These are phyloP conservation scores for Palythoa grandiflora DNA, from an alignment of 92 coral and sea anemone species.

Conservation along the genomic window DNA sequence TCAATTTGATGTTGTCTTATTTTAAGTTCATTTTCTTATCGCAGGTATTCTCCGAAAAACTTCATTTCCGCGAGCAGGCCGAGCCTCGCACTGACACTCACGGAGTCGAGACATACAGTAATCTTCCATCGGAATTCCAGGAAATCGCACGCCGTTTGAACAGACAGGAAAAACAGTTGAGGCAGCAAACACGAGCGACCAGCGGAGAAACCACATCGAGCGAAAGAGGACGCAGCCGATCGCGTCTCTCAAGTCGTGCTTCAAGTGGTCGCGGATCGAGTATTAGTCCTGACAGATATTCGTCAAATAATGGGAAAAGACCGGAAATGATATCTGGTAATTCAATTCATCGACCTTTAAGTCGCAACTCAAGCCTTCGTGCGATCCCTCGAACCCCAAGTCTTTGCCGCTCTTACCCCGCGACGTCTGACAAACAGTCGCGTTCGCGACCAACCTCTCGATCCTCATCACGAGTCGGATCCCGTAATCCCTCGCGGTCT, in stretches of 20 bases:
- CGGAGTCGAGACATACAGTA: conserved; percentile 85
- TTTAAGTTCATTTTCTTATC: background rate
- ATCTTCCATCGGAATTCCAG: conserved; percentile 92
- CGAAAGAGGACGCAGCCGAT: conserved; percentile 71
- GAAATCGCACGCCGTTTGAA: conserved; percentile 97
- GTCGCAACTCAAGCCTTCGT: conserved; percentile 82
- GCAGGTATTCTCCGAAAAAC: conserved; percentile 57
- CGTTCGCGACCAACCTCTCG: conserved; percentile 88
- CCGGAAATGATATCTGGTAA: conserved; percentile 60
- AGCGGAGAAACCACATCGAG: conserved; percentile 69
- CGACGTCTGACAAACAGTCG: conserved; percentile 89
- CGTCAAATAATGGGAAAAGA: conserved; percentile 50
- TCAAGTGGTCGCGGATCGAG: conserved; percentile 78
- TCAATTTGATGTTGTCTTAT: too few relatives aligned
- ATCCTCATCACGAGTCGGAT: conserved; percentile 81
- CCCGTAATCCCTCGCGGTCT: conserved; percentile 75
- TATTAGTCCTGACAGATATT: conserved; percentile 69
- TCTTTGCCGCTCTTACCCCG: conserved; percentile 94
- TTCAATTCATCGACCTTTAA: conserved; percentile 67
- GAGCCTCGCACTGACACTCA: conserved; percentile 90
- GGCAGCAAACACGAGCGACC: conserved; percentile 48
- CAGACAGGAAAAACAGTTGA: conserved; percentile 80
- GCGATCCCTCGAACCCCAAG: conserved; percentile 88
- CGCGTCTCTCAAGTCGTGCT: conserved; percentile 74
- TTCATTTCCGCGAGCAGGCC: conserved; percentile 63